Percentiles rank a stretch among this genome's conserved stretches.
phyloP scores from a whole-genome alignment of 1,140 invertebrate genomes.

The Apis dorsata region DNA sequence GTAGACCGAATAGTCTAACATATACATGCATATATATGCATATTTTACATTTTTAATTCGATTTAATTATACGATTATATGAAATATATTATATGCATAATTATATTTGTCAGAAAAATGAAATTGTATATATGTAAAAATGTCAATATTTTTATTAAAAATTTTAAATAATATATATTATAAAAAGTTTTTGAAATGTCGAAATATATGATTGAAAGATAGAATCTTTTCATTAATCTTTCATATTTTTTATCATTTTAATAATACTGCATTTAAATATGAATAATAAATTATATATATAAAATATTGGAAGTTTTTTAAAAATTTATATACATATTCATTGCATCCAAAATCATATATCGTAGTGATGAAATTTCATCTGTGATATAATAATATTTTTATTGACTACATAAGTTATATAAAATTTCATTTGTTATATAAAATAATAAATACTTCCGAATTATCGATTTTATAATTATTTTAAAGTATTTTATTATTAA shows the following conservation, averaged over 20 bases:
- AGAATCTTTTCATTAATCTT: too few relatives aligned
- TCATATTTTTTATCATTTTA: too few relatives aligned
- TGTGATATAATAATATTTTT: too few relatives aligned
- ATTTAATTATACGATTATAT: not conserved
- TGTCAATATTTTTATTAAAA: not conserved
- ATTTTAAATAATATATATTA: too few relatives aligned
- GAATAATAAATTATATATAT: not conserved
- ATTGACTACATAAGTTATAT: not conserved
- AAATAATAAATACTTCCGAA: not conserved
- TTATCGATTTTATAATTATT: not conserved
- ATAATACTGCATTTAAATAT: not conserved
- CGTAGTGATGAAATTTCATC: not conserved
- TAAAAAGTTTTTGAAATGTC: too few relatives aligned
- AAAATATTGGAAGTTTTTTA: not conserved
- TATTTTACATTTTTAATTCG: not conserved
- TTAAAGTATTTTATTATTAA: not conserved
- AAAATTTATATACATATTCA: not conserved
- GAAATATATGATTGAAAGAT: too few relatives aligned
- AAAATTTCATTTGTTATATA: not conserved
- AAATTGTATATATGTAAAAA: not conserved
- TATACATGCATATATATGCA: not conserved
- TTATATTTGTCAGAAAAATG: not conserved
- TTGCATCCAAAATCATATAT: not conserved
- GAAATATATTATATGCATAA: not conserved
- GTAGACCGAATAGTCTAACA: too few relatives aligned